Base-by-base conservation (phyloP, 53 echinoderm and acorn worm genomes). In the Crossaster papposus region DNA sequence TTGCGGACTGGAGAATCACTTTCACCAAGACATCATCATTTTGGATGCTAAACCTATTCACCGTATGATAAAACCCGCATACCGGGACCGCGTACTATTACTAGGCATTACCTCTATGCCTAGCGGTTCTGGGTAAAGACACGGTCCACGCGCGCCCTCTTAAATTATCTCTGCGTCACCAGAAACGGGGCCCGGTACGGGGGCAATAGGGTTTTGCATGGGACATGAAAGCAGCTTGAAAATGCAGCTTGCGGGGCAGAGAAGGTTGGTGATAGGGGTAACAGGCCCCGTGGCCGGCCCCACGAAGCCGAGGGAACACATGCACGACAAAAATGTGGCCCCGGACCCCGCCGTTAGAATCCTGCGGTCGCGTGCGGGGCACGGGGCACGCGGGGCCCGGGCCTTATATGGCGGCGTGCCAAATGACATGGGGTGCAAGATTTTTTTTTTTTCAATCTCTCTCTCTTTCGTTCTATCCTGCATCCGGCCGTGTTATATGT, bases 321-420 rank as follows among this genome's bases (percentile, higher is more conserved):
- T 77, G 87, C 87, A 87, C 77, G 87, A 87, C 87, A 87, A 87
- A 87, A 76, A 87, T 87, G 87, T 87, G 87, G 85, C 87, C 87
- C 64, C 77, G 87, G 87, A 55, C 75, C 70, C 74, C 35, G 62
- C 72, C 36, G 18, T 51, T 28, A 53, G 62, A 87, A 65, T 65
- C 54, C 9, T 37, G 87, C 77, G 87, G 87, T 87, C 87, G 87
- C 87, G 87, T 87, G 87, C 87, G 87, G 85, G 85, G 85, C 74
- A 77, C 87, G 63, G 37, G 58, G 20, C 75, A 55, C 77, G 76
- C 87, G 63, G 37, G 58, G 20, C 75, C 75, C 77, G 76, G 76
- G 62, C 87, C 87, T 28, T 87, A 87, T 87, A 87, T 31, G 87
- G 87, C 85, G 58, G 85, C 85, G 85, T 73, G 85, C 85, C 12